These are phyloP conservation scores for Triplophysa bombifrons DNA, from an alignment of 2,797 vertebrate genomes.

Conservation along the genomic window DNA sequence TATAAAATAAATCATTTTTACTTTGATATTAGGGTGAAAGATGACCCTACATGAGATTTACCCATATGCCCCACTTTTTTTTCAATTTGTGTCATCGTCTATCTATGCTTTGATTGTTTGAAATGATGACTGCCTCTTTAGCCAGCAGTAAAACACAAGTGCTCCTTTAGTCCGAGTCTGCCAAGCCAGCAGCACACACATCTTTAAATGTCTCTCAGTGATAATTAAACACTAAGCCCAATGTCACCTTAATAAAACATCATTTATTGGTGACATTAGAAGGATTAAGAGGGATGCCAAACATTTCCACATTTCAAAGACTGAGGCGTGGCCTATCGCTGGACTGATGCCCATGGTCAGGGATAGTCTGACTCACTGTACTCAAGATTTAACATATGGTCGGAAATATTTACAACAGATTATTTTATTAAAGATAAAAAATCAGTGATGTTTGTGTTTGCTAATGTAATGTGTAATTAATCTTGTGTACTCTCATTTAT, in stretches of 20 bases:
- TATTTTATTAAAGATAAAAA: too few species aligned
- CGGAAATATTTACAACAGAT: not conserved
- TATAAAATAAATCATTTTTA: too few species aligned
- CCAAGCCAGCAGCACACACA: constrained; percentile 17
- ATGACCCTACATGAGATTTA: not conserved
- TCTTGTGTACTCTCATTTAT: too few species aligned
- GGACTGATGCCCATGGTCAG: constrained; percentile 26
- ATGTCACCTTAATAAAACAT: constrained; percentile 65
- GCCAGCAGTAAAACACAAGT: constrained; percentile 4
- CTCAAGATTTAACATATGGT: not conserved
- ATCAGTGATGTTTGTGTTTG: too few species aligned
- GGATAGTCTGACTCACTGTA: not conserved
- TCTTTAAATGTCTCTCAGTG: constrained; percentile 48
- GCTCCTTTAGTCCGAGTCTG: not conserved
- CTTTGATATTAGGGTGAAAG: not conserved
- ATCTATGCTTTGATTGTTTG: not conserved
- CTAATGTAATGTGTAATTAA: too few species aligned
- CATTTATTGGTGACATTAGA: constrained; percentile 75
- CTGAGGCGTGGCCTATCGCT: constrained; percentile 37
- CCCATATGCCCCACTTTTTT: not conserved
- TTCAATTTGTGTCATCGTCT: not conserved
- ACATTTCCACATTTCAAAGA: constrained; percentile 46
- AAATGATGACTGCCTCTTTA: constrained; percentile 3
- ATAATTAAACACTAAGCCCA: constrained; percentile 55
- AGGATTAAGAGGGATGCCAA: constrained; percentile 64